Percentiles rank a stretch among this genome's conserved stretches.
Conservation (phyloP, 2,113 vertebrate species). For the Nothocercus julius region DNA sequence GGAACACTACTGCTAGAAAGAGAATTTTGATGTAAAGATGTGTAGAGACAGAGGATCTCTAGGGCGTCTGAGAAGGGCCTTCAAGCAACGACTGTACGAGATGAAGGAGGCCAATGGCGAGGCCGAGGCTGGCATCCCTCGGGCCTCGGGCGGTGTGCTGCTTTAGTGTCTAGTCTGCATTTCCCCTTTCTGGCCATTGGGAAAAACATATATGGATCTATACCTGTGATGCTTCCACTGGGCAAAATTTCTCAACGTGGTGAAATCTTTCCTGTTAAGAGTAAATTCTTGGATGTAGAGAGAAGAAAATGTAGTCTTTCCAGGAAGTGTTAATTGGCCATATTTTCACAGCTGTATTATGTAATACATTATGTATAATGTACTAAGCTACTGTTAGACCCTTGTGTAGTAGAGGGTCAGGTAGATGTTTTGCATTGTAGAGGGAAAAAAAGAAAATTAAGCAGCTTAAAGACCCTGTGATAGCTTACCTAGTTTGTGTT, state of each 20-base stretch:
- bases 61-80: background rate
- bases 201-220: background rate
- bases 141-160: background rate
- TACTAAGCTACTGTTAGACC: background rate
- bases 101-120: background rate
- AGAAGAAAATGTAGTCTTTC: background rate
- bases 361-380: background rate
- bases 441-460: background rate
- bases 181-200: background rate
- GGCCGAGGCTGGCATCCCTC: background rate
- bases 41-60: background rate
- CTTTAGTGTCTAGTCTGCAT: background rate
- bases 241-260: background rate
- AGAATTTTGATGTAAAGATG: background rate
- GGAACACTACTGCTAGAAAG: background rate
- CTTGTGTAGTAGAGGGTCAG: background rate
- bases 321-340: background rate
- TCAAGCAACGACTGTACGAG: conserved; percentile 15
- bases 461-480: background rate
- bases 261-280: background rate
- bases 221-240: background rate
- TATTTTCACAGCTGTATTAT: conserved; percentile 14
- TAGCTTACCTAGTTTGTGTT: background rate
- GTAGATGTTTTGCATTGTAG: background rate
- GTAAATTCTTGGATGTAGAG: background rate